A percentile compares a stretch with the other conserved stretches of the same genome.
phyloP scores from a whole-genome alignment of 2,113 vertebrate species.

The Sylvietta virens region DNA sequence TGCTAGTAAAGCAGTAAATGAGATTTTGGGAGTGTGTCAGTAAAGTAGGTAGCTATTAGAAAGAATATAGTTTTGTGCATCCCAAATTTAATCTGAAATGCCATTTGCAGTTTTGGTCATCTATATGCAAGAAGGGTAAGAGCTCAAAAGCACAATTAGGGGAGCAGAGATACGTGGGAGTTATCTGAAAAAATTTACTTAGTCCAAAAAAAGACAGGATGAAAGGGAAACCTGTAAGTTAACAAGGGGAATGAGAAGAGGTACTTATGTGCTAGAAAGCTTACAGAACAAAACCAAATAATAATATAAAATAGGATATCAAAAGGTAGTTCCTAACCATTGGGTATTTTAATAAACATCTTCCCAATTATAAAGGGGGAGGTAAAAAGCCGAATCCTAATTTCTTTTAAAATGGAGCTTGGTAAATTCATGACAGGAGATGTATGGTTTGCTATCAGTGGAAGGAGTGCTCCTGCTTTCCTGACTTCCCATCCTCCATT shows the following conservation, averaged over 20 bases:
- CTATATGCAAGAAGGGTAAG: not conserved
- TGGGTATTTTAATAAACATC: not conserved
- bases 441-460: not conserved
- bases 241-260: not conserved
- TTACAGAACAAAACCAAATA: not conserved
- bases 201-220: not conserved
- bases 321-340: not conserved
- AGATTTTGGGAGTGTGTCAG: not conserved
- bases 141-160: not conserved
- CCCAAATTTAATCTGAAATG: not conserved
- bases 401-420: not conserved
- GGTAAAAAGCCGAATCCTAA: not conserved
- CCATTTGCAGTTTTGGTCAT: not conserved
- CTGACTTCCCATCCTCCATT: not conserved
- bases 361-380: not conserved
- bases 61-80: not conserved
- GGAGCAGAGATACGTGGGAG: rapidly evolving
- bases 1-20: not conserved
- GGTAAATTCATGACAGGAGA: not conserved
- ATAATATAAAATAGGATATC: not conserved
- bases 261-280: rapidly evolving
- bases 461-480: not conserved
- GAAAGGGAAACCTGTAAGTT: not conserved
- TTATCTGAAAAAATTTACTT: not conserved
- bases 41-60: not conserved